phyloP scores from a whole-genome alignment of 1,140 invertebrate species.

The Drosophila lacertosa region DNA sequence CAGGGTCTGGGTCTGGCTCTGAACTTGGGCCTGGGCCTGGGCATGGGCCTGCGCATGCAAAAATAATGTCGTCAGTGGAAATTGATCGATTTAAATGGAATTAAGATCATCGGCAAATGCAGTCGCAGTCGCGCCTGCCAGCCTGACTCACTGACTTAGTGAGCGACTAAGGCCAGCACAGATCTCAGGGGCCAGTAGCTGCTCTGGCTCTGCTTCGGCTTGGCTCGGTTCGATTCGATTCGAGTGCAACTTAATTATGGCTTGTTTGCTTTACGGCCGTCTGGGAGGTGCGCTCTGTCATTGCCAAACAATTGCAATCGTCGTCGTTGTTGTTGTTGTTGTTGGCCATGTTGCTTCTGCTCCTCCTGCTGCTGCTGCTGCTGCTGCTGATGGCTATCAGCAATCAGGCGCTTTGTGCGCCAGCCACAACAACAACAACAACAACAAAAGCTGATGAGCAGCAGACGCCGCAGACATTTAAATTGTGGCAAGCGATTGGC shows the following conservation, averaged over 20 bases:
- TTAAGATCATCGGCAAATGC: conserved; percentile 74
- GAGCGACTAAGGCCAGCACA: conserved; percentile 60
- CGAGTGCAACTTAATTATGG: conserved; percentile 81
- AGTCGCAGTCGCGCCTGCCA: conserved; percentile 36
- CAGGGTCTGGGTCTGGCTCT: neutral
- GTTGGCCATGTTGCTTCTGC: conserved; percentile 6
- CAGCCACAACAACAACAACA: conserved; percentile 50
- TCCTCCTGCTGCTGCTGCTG: conserved; percentile 14
- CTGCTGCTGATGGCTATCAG: conserved; percentile 75
- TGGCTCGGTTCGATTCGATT: conserved; percentile 31
- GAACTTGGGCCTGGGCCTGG: neutral
- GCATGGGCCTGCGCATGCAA: conserved; percentile 41
- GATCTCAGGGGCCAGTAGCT: conserved; percentile 20
- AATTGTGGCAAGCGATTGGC: conserved; percentile 44
- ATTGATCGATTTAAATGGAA: conserved; percentile 83
- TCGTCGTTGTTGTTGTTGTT: conserved; percentile 41
- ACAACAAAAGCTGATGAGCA: conserved; percentile 41
- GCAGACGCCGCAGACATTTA: conserved; percentile 52
- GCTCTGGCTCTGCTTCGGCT: conserved; percentile 21
- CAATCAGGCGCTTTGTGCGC: conserved; percentile 81
- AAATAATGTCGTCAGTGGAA: conserved; percentile 80
- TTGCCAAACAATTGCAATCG: conserved; percentile 79
- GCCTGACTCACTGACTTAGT: conserved; percentile 81
- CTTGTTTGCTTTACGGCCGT: conserved; percentile 73
- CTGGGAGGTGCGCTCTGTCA: conserved; percentile 81